Conservation (phyloP, 2,888 invertebrate genomes). For the Stenchaetothrips biformis region DNA sequence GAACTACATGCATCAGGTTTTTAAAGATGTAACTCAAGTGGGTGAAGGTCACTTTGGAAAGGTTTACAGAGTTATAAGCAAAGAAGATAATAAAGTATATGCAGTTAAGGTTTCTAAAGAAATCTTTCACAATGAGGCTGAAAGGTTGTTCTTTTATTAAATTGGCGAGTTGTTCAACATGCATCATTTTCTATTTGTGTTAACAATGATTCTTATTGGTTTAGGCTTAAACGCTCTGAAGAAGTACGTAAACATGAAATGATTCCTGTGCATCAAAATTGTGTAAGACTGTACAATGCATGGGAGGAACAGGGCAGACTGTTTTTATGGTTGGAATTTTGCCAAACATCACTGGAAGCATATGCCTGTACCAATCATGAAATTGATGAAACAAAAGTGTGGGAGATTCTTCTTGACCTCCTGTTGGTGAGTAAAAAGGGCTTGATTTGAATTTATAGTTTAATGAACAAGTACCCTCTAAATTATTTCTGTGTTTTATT, state of each 20-base stretch:
- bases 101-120: slow-evolving; percentile 66
- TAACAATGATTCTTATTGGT: slow-evolving; percentile 26
- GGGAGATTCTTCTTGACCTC: slow-evolving; percentile 63
- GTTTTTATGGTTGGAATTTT: slow-evolving; percentile 67
- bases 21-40: slow-evolving; percentile 54
- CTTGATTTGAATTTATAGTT: slow-evolving; percentile 4
- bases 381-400: slow-evolving; percentile 58
- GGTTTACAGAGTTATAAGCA: slow-evolving; percentile 61
- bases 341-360: slow-evolving; percentile 57
- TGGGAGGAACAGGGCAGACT: slow-evolving; percentile 68
- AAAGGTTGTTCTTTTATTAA: slow-evolving; percentile 46
- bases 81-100: slow-evolving; percentile 60
- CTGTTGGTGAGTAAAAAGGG: slow-evolving; percentile 42
- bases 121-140: slow-evolving; percentile 54
- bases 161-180: not conserved
- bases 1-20: slow-evolving; percentile 60
- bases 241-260: slow-evolving; percentile 65
- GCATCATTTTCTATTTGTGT: not conserved
- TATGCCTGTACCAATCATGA: slow-evolving; percentile 53
- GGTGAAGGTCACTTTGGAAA: slow-evolving; percentile 73
- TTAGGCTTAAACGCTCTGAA: slow-evolving; percentile 52
- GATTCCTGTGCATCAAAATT: slow-evolving; percentile 61
- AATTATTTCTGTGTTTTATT: slow-evolving; percentile 37
- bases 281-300: slow-evolving; percentile 60
- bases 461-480: not conserved